Conservation (phyloP, 2,797 vertebrate species). For the Anguilla obscura region DNA sequence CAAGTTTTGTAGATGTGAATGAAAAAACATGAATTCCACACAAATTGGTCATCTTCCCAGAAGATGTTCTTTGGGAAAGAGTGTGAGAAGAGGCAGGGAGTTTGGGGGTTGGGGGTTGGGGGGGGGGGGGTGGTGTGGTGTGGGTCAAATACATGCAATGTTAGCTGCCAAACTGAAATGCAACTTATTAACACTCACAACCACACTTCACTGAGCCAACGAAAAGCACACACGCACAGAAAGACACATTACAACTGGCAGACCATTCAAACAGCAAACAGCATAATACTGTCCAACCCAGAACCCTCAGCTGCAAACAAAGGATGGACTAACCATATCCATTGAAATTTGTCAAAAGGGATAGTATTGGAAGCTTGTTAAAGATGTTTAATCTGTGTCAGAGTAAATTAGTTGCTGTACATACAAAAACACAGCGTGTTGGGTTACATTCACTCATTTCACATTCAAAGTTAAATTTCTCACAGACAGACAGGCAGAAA, state of each 20-base stretch:
- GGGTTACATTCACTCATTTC: background rate
- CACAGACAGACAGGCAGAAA: slow-evolving; percentile 47
- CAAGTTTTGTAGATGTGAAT: background rate
- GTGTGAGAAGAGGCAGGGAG: background rate
- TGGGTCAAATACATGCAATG: slow-evolving; percentile 3
- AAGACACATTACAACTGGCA: background rate
- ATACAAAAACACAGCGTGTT: background rate
- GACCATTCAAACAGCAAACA: background rate
- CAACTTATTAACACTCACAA: background rate
- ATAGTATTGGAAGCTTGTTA: background rate
- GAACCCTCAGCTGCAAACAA: background rate
- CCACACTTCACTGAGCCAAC: background rate
- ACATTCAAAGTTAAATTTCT: slow-evolving; percentile 1
- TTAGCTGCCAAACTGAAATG: background rate
- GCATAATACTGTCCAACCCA: background rate
- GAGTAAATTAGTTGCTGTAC: background rate
- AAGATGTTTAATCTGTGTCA: background rate
- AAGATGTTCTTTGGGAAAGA: background rate
- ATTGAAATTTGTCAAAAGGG: background rate
- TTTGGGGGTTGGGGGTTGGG: background rate
- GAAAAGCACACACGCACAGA: background rate
- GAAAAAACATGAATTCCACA: background rate
- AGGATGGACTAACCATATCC: background rate
- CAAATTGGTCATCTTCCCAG: background rate
- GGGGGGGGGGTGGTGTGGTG: background rate